Evolutionary conservation across 2,113 vertebrate species (phyloP).

Genomic region (Brevimyrus niger): DNA sequence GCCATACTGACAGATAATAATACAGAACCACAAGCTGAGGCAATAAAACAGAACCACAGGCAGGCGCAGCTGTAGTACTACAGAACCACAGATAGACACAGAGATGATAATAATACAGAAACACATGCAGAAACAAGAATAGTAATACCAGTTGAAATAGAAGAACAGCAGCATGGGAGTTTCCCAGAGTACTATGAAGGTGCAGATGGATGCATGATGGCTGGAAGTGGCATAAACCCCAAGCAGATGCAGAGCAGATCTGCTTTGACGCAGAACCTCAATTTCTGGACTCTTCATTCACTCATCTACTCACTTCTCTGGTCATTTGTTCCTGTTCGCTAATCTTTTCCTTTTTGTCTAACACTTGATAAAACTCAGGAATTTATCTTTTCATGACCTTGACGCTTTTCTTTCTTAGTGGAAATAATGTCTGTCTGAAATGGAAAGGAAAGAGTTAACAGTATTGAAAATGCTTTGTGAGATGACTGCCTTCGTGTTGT

Average conservation of each 20-base stretch:
- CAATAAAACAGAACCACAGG: background rate
- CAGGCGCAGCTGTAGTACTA: background rate
- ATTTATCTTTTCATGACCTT: background rate
- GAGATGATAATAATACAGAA: background rate
- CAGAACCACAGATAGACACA: background rate
- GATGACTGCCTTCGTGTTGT: background rate
- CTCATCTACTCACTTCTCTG: background rate
- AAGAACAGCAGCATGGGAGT: background rate
- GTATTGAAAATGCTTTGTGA: background rate
- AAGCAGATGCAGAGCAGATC: background rate
- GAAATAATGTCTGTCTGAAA: background rate
- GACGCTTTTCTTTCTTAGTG: background rate
- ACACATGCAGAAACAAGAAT: background rate
- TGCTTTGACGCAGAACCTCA: background rate
- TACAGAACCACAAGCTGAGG: background rate
- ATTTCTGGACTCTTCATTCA: background rate
- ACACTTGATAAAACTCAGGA: slow-evolving; percentile 22
- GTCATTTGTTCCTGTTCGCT: background rate
- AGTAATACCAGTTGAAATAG: background rate
- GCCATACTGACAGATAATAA: background rate
- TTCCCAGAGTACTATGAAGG: background rate
- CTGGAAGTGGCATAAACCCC: background rate
- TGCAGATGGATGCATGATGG: background rate
- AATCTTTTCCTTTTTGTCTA: background rate
- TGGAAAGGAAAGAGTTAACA: background rate